Percentiles rank a stretch among this genome's conserved stretches.
Evolutionary conservation across 2,888 invertebrate genomes (phyloP).

Genomic region (Lepidonotus clava): DNA sequence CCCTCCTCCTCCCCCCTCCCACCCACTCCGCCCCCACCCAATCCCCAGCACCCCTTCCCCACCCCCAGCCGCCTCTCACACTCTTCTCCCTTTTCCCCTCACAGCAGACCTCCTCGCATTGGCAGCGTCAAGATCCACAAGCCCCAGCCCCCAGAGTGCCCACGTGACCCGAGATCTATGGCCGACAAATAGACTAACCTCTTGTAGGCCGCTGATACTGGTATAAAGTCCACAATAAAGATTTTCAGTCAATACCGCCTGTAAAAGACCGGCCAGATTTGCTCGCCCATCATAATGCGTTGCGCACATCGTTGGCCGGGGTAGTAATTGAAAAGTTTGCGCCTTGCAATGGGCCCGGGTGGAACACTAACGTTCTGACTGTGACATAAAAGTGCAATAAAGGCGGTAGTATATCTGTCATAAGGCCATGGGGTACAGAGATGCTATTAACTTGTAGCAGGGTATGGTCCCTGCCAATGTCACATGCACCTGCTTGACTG

Average conservation of each 20-base stretch:
- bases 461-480: slow-evolving; percentile 7
- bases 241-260: slow-evolving; percentile 43
- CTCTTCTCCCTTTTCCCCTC: slow-evolving; percentile 5
- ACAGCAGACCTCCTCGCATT: slow-evolving; percentile 17
- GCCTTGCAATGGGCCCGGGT: slow-evolving; percentile 17
- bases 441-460: slow-evolving; percentile 42
- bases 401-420: slow-evolving; percentile 39
- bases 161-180: slow-evolving; percentile 30
- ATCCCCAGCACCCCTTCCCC: neutral
- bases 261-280: slow-evolving; percentile 29
- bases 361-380: slow-evolving; percentile 36
- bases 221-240: slow-evolving; percentile 49
- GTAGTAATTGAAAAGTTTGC: slow-evolving; percentile 51
- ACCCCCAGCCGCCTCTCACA: neutral
- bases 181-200: slow-evolving; percentile 35
- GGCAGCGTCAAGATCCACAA: slow-evolving; percentile 46
- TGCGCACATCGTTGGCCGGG: neutral
- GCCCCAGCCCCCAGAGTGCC: neutral
- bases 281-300: neutral
- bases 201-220: neutral
- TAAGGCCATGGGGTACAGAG: slow-evolving; percentile 47
- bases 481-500: slow-evolving; percentile 39
- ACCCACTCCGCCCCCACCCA: neutral
- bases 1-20: neutral
- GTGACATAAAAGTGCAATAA: slow-evolving; percentile 40